Evolutionary conservation across 1,140 invertebrate genomes (phyloP), one percentile per base, ranked within the genome.

Genomic region (Rhopalosiphum maidis): DNA sequence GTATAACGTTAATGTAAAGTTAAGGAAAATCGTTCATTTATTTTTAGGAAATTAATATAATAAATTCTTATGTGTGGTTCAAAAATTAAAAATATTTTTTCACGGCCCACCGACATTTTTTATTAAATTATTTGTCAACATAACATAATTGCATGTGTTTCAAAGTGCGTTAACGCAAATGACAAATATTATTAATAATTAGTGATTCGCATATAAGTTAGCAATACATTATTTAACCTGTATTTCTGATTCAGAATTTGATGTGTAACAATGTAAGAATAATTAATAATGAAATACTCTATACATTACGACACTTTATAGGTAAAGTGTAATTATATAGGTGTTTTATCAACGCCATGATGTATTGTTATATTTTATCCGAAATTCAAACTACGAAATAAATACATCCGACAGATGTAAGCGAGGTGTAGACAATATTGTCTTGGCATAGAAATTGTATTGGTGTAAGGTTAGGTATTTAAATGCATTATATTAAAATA

Each of bases 231-330:
- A 77, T 77, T 77, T 77, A 77, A n/a, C 30, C 30, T 77, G 35
- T 83, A 85, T 43, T 85, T 7, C 8, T 21, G 7, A 23, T 85
- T 85, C 83, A 43, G 83, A 41, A 25, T 85, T 85, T 11, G 4
- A 41, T 21, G 41, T 85, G 83, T 85, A 41, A 25, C 9, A 85
- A 23, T 85, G 83, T 85, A 41, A 25, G 9, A 85, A 41, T 85
- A 43, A 85, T 25, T 85, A 85, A 85, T 43, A 85, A 85, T 85
- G 37, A 85, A 85, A 85, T 85, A 85, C 15, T 85, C 83, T 8
- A 43, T 23, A 85, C 22, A 25, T 11, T 60, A 25, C 77, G 37
- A 43, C 3, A 43, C 22, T 85, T 85, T 11, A 85, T 41, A 15
- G 41, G 23, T 41, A 85, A 85, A 85, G 25, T 85, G 0, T 41